Percentiles rank a stretch among this genome's conserved stretches.
phyloP scores from a whole-genome alignment of 2,797 vertebrate species.

The Euthynnus affinis region DNA sequence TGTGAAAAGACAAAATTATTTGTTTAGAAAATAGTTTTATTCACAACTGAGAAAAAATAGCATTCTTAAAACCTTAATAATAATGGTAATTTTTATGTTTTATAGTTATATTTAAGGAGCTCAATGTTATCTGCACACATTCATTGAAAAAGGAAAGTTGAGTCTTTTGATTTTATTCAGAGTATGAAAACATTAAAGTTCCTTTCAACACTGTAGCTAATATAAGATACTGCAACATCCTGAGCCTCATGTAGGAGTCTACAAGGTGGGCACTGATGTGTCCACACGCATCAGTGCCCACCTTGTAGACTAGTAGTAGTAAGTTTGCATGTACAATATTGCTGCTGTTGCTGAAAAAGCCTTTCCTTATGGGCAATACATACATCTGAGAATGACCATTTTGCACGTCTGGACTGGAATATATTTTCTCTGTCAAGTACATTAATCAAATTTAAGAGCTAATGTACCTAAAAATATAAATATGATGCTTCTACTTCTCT shows the following conservation, averaged over 20 bases:
- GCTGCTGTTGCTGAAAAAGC: too few species aligned
- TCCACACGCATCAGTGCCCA: not conserved
- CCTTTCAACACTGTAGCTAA: not conserved
- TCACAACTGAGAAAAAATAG: too few species aligned
- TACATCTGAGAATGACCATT: not conserved
- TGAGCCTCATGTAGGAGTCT: too few species aligned
- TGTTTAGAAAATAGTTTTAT: too few species aligned
- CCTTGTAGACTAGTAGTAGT: too few species aligned
- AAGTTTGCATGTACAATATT: too few species aligned
- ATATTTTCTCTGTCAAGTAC: not conserved
- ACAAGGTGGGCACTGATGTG: too few species aligned
- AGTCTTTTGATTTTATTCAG: not conserved
- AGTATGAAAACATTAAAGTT: not conserved
- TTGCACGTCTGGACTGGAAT: not conserved
- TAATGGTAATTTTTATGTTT: too few species aligned
- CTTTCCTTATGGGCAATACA: not conserved
- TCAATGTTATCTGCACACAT: not conserved
- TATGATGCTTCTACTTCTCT: not conserved
- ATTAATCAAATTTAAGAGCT: not conserved
- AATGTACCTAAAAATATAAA: not conserved
- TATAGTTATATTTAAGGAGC: not conserved
- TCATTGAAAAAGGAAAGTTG: too few species aligned
- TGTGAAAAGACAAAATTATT: too few species aligned
- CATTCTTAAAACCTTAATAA: too few species aligned
- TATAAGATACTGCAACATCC: too few species aligned